Evolutionary conservation across 2,113 vertebrate species (phyloP).

Genomic region (Sinocyclocheilus maitianheensis): DNA sequence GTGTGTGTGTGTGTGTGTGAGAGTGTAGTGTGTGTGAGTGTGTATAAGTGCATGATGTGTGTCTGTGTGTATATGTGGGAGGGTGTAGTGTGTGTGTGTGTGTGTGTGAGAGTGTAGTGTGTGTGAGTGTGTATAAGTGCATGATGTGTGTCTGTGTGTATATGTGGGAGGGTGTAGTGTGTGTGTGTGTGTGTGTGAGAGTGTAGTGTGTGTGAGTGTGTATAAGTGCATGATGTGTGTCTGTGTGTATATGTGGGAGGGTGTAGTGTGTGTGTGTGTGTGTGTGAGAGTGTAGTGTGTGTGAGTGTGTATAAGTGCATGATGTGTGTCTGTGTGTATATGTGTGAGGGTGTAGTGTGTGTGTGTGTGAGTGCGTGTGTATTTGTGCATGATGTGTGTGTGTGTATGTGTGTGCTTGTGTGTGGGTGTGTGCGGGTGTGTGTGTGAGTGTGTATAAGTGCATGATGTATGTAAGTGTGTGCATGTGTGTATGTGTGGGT

Average conservation of each 20-base stretch:
- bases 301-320: too few species aligned
- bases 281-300: neutral
- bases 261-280: neutral
- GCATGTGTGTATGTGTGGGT: neutral
- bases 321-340: too few species aligned
- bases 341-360: neutral
- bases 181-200: too few species aligned
- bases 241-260: too few species aligned
- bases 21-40: neutral
- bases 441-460: too few species aligned
- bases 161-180: neutral
- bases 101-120: neutral
- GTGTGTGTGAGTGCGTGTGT: neutral
- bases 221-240: too few species aligned
- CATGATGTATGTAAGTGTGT: too few species aligned
- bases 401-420: neutral
- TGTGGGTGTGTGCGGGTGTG: neutral
- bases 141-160: too few species aligned
- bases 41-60: neutral
- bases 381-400: neutral
- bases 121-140: too few species aligned
- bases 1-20: too few species aligned
- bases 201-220: too few species aligned
- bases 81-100: neutral
- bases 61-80: neutral